These are phyloP conservation scores for Indicator indicator DNA, from an alignment of 2,113 vertebrate species.

Conservation along the genomic window DNA sequence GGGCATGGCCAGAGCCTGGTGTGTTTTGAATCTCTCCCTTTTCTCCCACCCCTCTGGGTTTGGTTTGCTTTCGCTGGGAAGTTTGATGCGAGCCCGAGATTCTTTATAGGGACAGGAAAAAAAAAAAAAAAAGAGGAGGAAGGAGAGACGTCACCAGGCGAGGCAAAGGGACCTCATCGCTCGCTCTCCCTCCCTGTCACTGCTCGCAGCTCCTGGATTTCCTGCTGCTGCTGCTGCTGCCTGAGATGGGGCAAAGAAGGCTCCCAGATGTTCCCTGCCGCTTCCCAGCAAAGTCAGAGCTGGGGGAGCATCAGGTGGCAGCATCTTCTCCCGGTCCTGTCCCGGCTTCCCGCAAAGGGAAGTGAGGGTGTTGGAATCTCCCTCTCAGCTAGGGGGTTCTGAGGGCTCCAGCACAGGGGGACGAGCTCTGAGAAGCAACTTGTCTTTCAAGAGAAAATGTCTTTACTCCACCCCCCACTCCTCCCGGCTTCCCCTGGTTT, in stretches of 20 bases:
- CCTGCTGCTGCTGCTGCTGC: slow-evolving; percentile 14
- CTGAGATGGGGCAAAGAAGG: neutral
- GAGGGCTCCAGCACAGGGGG: fast-evolving
- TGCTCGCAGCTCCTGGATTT: slow-evolving; percentile 38
- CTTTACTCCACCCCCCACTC: neutral
- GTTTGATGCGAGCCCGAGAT: slow-evolving; percentile 58
- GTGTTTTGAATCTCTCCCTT: neutral
- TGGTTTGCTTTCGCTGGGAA: slow-evolving; percentile 11
- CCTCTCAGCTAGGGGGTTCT: fast-evolving
- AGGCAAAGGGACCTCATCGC: slow-evolving; percentile 25
- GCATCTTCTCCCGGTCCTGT: neutral
- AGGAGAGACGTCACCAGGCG: slow-evolving; percentile 66
- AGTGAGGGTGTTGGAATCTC: neutral
- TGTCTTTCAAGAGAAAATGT: fast-evolving
- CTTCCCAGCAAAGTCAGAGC: neutral
- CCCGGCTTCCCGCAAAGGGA: neutral
- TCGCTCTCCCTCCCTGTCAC: slow-evolving; percentile 5
- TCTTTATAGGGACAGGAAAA: slow-evolving; percentile 69
- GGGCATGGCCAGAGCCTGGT: neutral
- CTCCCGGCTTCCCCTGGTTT: fast-evolving
- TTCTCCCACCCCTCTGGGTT: neutral
- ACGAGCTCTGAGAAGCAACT: fast-evolving
- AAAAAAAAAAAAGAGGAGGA: slow-evolving; percentile 42
- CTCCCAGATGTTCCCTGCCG: neutral
- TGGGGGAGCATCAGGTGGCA: neutral